Evolutionary conservation across 1,140 invertebrate genomes (phyloP), one percentile per base, ranked within the genome.

Genomic region (Nephila pilipes): DNA sequence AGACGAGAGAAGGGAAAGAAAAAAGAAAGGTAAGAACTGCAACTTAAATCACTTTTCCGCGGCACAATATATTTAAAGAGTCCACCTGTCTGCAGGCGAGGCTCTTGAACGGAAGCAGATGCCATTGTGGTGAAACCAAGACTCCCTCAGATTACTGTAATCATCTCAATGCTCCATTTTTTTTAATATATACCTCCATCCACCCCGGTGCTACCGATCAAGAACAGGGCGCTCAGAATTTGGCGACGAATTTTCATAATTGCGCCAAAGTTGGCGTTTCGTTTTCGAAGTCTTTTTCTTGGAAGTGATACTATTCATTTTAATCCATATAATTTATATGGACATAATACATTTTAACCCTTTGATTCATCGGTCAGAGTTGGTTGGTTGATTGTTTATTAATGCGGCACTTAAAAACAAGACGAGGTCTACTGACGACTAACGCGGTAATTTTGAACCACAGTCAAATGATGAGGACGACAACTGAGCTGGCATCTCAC

Each of bases 81-180:
- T 85, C 60, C 90, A 92, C 90, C 90, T 85, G 90, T 85, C 81
- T 85, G 29, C 46, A 92, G 79, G 80, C n/a, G 80, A 85, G 58
- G 29, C 57, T 22, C 32, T 25, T 18, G 58, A 92, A 92, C 90
- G 90, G 90, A 92, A 92, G 81, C 90, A 92, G 90, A 81, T 92
- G 90, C 90, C 90, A 92, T 92, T 92, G 90, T 92, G 90, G 80
- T 92, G 90, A 92, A 92, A 92, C 58, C 81, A 38, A 85, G 88
- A 80, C 69, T 58, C 25, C 25, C n/a, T 18, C 60, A 69, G 63
- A 92, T 92, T 92, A 92, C 81, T 81, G 81, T 92, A 85, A 92
- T 92, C 90, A 85, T 69, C 58, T 14, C 22, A 32, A 12, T 63
- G 38, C 69, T 81, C 38, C 55, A 80, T 60, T 92, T 85, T 92